These are phyloP conservation scores for Aptenodytes patagonicus DNA, from an alignment of 2,113 vertebrate genomes.

Conservation along the genomic window DNA sequence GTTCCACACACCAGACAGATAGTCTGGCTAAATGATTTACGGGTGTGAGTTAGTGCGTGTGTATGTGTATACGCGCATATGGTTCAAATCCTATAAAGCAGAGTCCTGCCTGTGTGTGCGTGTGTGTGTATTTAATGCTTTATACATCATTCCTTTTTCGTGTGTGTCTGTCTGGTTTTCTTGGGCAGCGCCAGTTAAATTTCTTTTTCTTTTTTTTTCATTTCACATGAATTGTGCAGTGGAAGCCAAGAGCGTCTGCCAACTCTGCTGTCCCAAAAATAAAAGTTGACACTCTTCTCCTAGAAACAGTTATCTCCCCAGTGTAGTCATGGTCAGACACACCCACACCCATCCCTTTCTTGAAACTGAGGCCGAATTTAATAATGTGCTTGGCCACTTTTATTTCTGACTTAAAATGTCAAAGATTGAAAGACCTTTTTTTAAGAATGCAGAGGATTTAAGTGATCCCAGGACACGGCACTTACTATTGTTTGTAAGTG, in stretches of 20 bases:
- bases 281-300: constrained; percentile 45
- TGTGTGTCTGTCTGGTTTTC: constrained; percentile 54
- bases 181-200: neutral
- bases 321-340: constrained; percentile 28
- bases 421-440: neutral
- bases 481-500: neutral
- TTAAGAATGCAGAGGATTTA: neutral
- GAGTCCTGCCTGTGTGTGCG: neutral
- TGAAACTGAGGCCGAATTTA: neutral
- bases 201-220: neutral
- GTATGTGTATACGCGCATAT: neutral
- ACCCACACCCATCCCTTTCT: constrained; percentile 32
- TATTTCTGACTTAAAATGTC: constrained; percentile 40
- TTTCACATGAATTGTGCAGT: neutral
- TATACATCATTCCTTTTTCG: constrained; percentile 36
- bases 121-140: constrained; percentile 21
- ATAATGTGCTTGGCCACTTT: neutral
- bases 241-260: constrained; percentile 30
- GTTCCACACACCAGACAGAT: constrained; percentile 41
- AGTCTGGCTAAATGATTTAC: constrained; percentile 40
- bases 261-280: constrained; percentile 46
- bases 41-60: neutral
- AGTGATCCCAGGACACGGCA: neutral
- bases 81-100: constrained; percentile 28
- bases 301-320: constrained; percentile 48